A percentile compares a stretch with the other conserved stretches of the same genome.
These are phyloP conservation scores for Drymonia ruficornis DNA, from an alignment of 2,888 invertebrate genomes.

Conservation along the genomic window DNA sequence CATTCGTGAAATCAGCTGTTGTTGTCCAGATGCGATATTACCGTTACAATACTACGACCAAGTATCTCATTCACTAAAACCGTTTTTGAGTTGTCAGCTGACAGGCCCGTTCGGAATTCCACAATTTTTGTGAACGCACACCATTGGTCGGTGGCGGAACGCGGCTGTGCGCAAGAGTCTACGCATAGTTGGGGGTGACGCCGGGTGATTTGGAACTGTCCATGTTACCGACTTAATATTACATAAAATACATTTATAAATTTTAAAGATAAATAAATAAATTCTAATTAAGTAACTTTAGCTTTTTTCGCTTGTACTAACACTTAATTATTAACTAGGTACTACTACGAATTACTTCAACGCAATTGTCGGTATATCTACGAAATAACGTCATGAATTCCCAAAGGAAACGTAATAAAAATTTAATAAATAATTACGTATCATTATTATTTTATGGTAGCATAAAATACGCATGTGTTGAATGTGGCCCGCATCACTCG, in stretches of 20 bases:
- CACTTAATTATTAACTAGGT: no score
- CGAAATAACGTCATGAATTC: no score
- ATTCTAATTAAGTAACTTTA: no score
- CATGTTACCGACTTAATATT: not conserved
- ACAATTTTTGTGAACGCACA: conserved; percentile 26
- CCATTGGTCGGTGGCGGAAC: conserved; percentile 25
- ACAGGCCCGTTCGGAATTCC: conserved; percentile 24
- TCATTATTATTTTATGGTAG: not conserved
- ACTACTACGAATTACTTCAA: no score
- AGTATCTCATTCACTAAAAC: conserved; percentile 33
- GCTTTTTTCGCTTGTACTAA: no score
- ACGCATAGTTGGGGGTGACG: conserved; percentile 33
- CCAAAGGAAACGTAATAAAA: no score
- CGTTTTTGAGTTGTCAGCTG: conserved; percentile 25
- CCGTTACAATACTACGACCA: conserved; percentile 37
- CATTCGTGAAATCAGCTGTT: conserved; percentile 40
- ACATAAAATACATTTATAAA: no score
- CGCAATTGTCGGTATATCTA: no score
- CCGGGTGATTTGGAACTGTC: conserved; percentile 12
- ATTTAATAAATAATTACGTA: not conserved
- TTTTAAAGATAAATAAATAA: no score
- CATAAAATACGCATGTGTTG: not conserved
- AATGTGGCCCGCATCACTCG: conserved; percentile 15
- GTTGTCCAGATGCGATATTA: conserved; percentile 31
- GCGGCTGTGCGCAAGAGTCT: conserved; percentile 32